Evolutionary conservation across 2,797 vertebrate species (phyloP).

Genomic region (Enoplosus armatus): DNA sequence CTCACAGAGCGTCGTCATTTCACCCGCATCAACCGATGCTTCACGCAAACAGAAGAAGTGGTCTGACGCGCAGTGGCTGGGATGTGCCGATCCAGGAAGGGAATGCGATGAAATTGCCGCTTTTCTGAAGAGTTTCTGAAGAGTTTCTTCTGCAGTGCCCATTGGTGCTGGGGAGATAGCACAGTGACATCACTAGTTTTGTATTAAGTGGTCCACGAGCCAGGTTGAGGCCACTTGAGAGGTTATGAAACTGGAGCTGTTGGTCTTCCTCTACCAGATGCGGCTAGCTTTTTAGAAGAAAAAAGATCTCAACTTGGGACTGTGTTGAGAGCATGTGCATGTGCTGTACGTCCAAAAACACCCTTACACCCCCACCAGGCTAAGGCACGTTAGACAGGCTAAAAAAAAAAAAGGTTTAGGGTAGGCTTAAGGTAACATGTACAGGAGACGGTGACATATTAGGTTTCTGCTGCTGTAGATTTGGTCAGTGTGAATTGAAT

Average conservation of each 20-base stretch:
- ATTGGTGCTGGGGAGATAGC: not conserved
- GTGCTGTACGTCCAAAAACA: not conserved
- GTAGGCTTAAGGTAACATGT: too few relatives aligned
- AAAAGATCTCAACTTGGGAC: not conserved
- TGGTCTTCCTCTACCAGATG: not conserved
- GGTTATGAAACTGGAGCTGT: not conserved
- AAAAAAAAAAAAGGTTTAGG: too few relatives aligned
- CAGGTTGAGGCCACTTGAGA: not conserved
- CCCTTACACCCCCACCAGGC: not conserved
- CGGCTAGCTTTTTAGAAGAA: not conserved
- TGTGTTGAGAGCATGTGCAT: not conserved
- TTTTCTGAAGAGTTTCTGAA: slow-evolving; percentile 1
- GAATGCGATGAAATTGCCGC: not conserved
- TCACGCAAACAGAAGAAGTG: not conserved
- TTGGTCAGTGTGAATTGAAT: not conserved
- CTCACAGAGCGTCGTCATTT: not conserved
- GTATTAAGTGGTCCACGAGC: too few relatives aligned
- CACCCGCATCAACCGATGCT: not conserved
- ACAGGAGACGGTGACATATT: not conserved
- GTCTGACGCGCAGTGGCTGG: not conserved
- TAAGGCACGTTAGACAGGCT: not conserved
- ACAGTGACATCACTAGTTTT: too few relatives aligned
- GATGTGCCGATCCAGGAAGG: not conserved
- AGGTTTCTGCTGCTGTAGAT: not conserved
- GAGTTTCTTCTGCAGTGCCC: not conserved